Evolutionary conservation across 2,888 invertebrate species (phyloP), one percentile per base, ranked within the genome.

Genomic region (Drepanosiphum platanoidis): DNA sequence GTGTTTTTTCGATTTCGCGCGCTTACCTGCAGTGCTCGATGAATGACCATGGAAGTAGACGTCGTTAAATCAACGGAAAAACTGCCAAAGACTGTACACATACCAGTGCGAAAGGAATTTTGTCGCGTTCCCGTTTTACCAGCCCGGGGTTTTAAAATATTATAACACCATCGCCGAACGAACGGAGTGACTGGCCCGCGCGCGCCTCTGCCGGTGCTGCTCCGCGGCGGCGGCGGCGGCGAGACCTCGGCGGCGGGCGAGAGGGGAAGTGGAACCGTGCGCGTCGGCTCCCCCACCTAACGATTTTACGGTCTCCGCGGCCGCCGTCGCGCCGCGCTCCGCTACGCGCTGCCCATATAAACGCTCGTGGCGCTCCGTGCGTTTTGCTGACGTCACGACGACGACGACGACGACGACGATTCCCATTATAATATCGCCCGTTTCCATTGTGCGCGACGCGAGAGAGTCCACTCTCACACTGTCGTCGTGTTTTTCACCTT

Each of bases 1-100:
- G n/a, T n/a, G n/a, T n/a, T n/a, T n/a, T n/a, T n/a, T n/a, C n/a
- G n/a, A n/a, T n/a, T n/a, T n/a, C 5, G 46, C 46, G 36, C 52
- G 61, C 72, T 84, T 77, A 84, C 84, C 84, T 84, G 84, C 84
- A 84, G 84, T 84, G 77, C 75, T 84, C 77, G 84, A 84, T 84
- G 84, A 84, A 84, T 84, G 84, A 84, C 84, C 84, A 84, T 84
- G 84, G 84, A 84, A 84, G 84, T 84, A 70, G 36, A 77, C 75
- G 84, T 84, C 52, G 84, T 77, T 84, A 77, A 84, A 70, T 84
- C 84, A 84, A 84, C 84, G 84, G 75, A 77, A 84, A 84, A 84
- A 84, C 66, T 68, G 75, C 77, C 68, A 77, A 84, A 68, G 77
- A 75, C 84, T 84, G 66, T 84, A 84, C 84, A 84, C 84, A 84